Conservation (phyloP, 1,140 invertebrate species). For the Drosophila lacertosa region DNA sequence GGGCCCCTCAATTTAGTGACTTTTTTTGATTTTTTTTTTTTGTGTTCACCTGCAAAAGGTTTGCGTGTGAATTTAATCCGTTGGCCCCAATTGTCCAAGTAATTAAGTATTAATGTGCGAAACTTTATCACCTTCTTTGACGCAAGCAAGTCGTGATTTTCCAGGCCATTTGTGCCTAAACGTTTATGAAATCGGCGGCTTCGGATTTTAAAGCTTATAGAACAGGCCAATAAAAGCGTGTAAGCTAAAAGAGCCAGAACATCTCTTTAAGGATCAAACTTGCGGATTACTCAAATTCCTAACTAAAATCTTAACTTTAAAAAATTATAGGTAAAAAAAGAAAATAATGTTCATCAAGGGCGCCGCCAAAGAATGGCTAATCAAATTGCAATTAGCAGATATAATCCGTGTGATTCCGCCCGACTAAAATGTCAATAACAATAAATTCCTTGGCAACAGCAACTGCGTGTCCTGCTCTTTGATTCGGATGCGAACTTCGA, state of each 20-base stretch:
- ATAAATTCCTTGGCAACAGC: slow-evolving; percentile 61
- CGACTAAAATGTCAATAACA: slow-evolving; percentile 80
- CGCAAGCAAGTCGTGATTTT: slow-evolving; percentile 71
- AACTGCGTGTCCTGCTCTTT: not conserved
- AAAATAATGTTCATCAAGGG: slow-evolving; percentile 55
- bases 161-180: slow-evolving; percentile 74
- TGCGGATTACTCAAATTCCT: not conserved
- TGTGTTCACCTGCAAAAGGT: slow-evolving; percentile 63
- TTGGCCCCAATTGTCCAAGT: slow-evolving; percentile 80
- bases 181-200: slow-evolving; percentile 61
- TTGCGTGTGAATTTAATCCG: slow-evolving; percentile 76
- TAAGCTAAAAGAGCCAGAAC: not conserved
- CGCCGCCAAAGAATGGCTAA: slow-evolving; percentile 38
- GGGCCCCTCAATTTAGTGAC: slow-evolving; percentile 20
- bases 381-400: slow-evolving; percentile 67
- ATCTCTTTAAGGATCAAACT: not conserved
- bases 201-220: slow-evolving; percentile 22
- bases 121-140: slow-evolving; percentile 73
- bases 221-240: not conserved
- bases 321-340: slow-evolving; percentile 29
- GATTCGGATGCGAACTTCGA: slow-evolving; percentile 9
- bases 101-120: slow-evolving; percentile 82
- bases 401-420: slow-evolving; percentile 78
- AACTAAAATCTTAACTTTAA: slow-evolving; percentile 10
- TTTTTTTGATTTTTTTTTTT: slow-evolving; percentile 33